Base-by-base conservation (phyloP, 2,888 invertebrate species). In the Drosophila acutilabella region DNA sequence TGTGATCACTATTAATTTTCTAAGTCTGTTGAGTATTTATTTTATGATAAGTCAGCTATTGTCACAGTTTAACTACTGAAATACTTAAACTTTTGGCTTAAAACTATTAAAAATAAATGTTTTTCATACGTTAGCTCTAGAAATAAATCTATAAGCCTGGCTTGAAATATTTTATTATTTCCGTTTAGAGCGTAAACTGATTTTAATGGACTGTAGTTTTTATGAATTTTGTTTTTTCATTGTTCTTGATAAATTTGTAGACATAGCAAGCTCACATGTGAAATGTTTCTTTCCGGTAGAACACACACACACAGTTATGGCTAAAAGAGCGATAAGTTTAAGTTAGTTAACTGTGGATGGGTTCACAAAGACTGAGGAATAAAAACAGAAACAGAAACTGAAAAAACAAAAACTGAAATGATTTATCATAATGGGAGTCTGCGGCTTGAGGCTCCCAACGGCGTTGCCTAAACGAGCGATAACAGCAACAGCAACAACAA, bases 391-490 rank as follows among this genome's bases (percentile, higher is more conserved):
- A 66, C 41, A 41, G 47, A 57, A 62, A 71, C 56, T 56, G 41
- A 64, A 74, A 30, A 58, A 77, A 77, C 58, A 70, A 73, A 84
- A 73, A 75, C 74, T 70, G 74, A 88, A 86, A 88, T 88, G 86
- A 87, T 87, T 87, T 87, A 87, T 87, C 87, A 80, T 88, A 87
- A 87, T 86, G 84, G 88, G 74, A 69, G 81, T 65, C 51, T 70
- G 70, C 62, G 62, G 53, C 68, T 71, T 61, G 74, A 64, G 82
- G 80, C 78, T 82, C 64, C 86, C 82, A 86, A 74, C 84, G 59
- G 81, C 69, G 84, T 62, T 88, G 71, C 78, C 83, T 82, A 84
- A 89, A 87, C 79, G 88, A 86, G 68, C 88, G 80, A 84, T 87
- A 87, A 85, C 86, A 79, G 65, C 72, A 67, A 51, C 70, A 65